Conservation (phyloP, 1,140 invertebrate genomes). For the Hylaeus volcanicus region DNA sequence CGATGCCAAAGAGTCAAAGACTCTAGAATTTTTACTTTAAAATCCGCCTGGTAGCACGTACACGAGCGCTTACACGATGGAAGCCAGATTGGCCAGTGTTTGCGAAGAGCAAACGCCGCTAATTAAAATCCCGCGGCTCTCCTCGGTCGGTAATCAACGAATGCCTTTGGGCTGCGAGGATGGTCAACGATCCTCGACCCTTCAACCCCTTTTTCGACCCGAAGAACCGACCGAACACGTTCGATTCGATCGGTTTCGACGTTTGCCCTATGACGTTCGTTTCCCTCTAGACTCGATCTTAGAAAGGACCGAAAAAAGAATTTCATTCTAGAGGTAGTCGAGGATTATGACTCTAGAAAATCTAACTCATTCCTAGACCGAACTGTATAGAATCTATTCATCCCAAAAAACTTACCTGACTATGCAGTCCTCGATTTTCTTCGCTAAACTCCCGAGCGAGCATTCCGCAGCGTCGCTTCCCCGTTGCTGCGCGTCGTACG, state of each 20-base stretch:
- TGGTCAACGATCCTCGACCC: slow-evolving; percentile 70
- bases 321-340: no score
- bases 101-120: slow-evolving; percentile 78
- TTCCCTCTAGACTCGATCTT: background rate
- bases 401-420: slow-evolving; percentile 49
- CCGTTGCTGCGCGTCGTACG: background rate
- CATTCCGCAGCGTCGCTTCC: slow-evolving; percentile 18
- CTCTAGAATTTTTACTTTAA: slow-evolving; percentile 47
- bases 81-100: slow-evolving; percentile 70
- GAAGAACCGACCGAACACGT: slow-evolving; percentile 14
- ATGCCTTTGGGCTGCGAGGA: slow-evolving; percentile 74
- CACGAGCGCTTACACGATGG: slow-evolving; percentile 31
- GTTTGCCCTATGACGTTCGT: background rate
- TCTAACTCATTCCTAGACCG: no score
- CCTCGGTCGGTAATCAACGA: slow-evolving; percentile 76
- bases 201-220: slow-evolving; percentile 56
- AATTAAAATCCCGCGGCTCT: slow-evolving; percentile 79
- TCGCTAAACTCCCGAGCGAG: slow-evolving; percentile 48
- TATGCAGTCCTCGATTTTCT: slow-evolving; percentile 56
- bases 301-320: no score
- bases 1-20: slow-evolving; percentile 28
- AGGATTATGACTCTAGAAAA: no score
- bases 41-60: slow-evolving; percentile 11
- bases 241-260: slow-evolving; percentile 25
- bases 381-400: no score